phyloP scores from a whole-genome alignment of 2,888 invertebrate species.

The Stenodema calcarata region DNA sequence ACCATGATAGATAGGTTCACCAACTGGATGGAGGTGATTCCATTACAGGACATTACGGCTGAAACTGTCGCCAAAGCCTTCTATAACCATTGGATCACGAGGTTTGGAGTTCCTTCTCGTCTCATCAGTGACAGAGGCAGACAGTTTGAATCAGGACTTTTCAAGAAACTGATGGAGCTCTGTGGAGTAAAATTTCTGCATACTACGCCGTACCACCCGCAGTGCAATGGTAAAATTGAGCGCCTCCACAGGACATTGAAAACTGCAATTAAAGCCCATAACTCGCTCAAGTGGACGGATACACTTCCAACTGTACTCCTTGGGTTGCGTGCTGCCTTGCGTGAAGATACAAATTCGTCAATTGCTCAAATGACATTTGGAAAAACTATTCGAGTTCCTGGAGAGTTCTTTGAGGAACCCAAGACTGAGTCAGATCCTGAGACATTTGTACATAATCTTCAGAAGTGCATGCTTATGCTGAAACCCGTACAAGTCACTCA shows the following conservation, averaged over 20 bases:
- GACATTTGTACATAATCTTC: background rate
- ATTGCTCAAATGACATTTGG: constrained; percentile 26
- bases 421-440: background rate
- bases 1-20: constrained; percentile 60
- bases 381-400: background rate
- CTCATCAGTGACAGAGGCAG: constrained; percentile 60
- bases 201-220: constrained; percentile 56
- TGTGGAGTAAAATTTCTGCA: constrained; percentile 55
- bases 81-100: constrained; percentile 60
- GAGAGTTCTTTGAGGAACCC: background rate
- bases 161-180: constrained; percentile 49
- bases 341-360: background rate
- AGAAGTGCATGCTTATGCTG: background rate
- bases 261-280: constrained; percentile 10
- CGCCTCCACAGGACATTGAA: constrained; percentile 25
- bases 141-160: constrained; percentile 59
- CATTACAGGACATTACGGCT: constrained; percentile 60
- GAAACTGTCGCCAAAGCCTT: constrained; percentile 60
- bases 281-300: constrained; percentile 9
- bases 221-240: constrained; percentile 31
- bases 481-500: background rate
- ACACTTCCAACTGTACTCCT: constrained; percentile 26
- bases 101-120: constrained; percentile 60
- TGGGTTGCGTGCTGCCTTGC: constrained; percentile 36
- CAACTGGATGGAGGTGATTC: constrained; percentile 61